Evolutionary conservation across 2,888 invertebrate genomes (phyloP), one percentile per base, ranked within the genome.

Genomic region (Zele albiditarsus): DNA sequence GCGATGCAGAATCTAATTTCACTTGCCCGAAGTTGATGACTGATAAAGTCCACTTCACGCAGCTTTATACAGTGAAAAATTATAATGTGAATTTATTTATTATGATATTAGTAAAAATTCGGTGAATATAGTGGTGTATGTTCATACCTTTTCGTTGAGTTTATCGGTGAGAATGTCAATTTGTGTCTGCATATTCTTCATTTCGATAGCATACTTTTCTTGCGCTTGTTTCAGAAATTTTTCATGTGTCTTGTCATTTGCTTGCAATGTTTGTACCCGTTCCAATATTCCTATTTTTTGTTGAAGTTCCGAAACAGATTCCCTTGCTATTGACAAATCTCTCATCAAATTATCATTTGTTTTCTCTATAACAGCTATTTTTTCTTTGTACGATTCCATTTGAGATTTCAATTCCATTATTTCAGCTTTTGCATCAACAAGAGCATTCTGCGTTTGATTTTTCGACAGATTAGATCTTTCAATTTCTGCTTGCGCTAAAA

Each of bases 391-490:
- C 10, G 82, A 80, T 65, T 80, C 71, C 46, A 87, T 79, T 81
- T 87, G 85, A 58, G 80, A 84, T 68, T 87, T 82, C 20, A 89
- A 79, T 72, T 83, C 82, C 12, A 80, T 74, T 74, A 87, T 86
- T 78, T 87, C 85, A 63, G 83, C 85, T 80, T 86, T 88, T 31
- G 88, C 85, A 69, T 86, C 83, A 70, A 86, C 88, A 78, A 94
- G 90, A 79, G 93, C 89, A 81, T 93, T 92, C 86, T 94, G 93
- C n/a, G 92, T 91, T 83, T 93, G 92, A 81, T 92, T 91, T 76
- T 92, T 88, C 0, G 92, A 92, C 12, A 92, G 86, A 75, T 92
- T 90, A 0, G 92, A 91, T 74, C 92, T 91, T 77, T 93, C 92
- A 58, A 91, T 90, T 81, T 94, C 94, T 27, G 92, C 92, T 79